A percentile compares a stretch with the other conserved stretches of the same genome.
Evolutionary conservation across 1,140 invertebrate genomes (phyloP).

Genomic region (Orchestia grillus): DNA sequence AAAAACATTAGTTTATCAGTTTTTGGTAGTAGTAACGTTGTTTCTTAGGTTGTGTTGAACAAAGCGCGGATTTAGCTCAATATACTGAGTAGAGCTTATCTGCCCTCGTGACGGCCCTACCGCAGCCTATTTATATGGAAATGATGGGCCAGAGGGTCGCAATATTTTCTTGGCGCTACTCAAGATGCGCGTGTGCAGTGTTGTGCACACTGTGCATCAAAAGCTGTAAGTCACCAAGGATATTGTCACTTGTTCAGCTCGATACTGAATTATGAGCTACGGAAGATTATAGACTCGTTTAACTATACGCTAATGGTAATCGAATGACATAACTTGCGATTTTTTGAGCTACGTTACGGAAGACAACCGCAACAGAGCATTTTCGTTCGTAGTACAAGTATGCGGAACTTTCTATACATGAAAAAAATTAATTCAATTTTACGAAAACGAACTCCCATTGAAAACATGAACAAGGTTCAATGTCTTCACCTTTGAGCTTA

Average conservation of each 20-base stretch:
- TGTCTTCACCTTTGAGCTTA: too few species aligned
- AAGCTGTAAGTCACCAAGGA: background rate
- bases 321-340: background rate
- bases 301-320: background rate
- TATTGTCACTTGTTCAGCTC: background rate
- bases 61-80: background rate
- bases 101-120: background rate
- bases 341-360: background rate
- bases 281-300: background rate
- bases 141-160: background rate
- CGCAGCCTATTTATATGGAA: slow-evolving; percentile 23
- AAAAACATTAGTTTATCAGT: too few species aligned
- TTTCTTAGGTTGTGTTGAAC: background rate
- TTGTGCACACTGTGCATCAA: background rate
- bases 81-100: slow-evolving; percentile 1
- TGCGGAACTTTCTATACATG: too few species aligned
- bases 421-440: too few species aligned
- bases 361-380: background rate
- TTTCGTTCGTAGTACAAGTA: too few species aligned
- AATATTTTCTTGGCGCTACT: background rate
- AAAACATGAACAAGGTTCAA: too few species aligned
- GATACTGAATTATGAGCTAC: background rate
- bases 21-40: too few species aligned
- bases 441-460: too few species aligned
- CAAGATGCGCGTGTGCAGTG: background rate